Evolutionary conservation across 2,113 vertebrate species (phyloP).

Genomic region (Prietella phreatophila): DNA sequence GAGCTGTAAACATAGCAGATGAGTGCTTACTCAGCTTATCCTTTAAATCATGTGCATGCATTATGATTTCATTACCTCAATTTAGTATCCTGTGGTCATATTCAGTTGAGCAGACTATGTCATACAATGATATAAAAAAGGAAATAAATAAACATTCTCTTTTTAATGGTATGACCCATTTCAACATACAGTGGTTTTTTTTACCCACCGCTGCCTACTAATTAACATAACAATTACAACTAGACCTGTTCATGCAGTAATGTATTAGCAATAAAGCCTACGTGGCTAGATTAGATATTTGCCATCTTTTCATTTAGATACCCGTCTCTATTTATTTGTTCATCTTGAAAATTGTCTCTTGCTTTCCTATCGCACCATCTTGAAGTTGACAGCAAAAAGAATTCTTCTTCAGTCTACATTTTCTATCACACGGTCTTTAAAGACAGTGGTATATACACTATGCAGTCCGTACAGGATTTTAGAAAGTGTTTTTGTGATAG

Average conservation of each 20-base stretch:
- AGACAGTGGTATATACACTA: too few species aligned
- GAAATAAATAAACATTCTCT: neutral
- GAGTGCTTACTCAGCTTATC: neutral
- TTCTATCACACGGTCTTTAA: neutral
- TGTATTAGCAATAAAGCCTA: neutral
- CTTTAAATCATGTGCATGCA: neutral
- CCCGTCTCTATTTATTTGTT: neutral
- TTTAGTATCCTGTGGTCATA: neutral
- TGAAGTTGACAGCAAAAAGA: neutral
- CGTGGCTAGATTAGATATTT: neutral
- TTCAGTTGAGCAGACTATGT: neutral
- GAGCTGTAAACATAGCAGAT: neutral
- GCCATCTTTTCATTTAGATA: neutral
- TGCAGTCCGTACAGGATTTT: too few species aligned
- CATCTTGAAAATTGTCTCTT: neutral
- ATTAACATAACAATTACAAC: neutral
- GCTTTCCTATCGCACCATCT: neutral
- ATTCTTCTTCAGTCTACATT: neutral
- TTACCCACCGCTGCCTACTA: too few species aligned
- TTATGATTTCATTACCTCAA: neutral
- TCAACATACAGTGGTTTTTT: too few species aligned
- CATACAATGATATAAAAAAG: too few species aligned
- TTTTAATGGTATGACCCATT: too few species aligned
- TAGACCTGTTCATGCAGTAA: neutral
- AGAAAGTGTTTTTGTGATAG: too few species aligned